Evolutionary conservation across 2,113 vertebrate genomes (phyloP).

Genomic region (Campylorhamphus procurvoides): DNA sequence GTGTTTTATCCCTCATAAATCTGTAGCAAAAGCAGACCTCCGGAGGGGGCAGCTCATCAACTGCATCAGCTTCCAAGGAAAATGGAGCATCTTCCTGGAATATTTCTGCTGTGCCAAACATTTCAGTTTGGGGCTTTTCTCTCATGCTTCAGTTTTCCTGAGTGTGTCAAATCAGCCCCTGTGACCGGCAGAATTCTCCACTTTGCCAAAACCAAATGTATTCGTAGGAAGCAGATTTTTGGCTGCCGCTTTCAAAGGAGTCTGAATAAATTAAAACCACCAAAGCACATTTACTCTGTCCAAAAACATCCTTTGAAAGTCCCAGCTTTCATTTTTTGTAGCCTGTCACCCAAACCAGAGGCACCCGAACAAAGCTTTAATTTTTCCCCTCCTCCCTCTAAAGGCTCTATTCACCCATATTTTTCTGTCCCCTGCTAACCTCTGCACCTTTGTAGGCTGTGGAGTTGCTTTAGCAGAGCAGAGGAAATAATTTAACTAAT

Average conservation of each 20-base stretch:
- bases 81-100: not conserved
- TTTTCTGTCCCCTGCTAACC: not conserved
- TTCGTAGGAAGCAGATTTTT: conserved; percentile 16
- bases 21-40: not conserved
- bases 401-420: not conserved
- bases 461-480: not conserved
- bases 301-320: not conserved
- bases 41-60: fast-evolving
- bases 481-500: not conserved
- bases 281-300: not conserved
- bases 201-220: conserved; percentile 2
- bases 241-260: not conserved
- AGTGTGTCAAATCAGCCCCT: not conserved
- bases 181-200: not conserved
- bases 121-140: not conserved
- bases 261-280: conserved; percentile 26
- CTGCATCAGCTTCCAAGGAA: not conserved
- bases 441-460: not conserved
- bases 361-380: not conserved
- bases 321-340: not conserved
- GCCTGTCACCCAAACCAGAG: not conserved
- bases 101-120: not conserved
- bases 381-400: not conserved
- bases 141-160: not conserved
- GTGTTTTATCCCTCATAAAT: not conserved